Evolutionary conservation across 1,140 invertebrate species (phyloP).

Genomic region (Trinorchestia longiramus): DNA sequence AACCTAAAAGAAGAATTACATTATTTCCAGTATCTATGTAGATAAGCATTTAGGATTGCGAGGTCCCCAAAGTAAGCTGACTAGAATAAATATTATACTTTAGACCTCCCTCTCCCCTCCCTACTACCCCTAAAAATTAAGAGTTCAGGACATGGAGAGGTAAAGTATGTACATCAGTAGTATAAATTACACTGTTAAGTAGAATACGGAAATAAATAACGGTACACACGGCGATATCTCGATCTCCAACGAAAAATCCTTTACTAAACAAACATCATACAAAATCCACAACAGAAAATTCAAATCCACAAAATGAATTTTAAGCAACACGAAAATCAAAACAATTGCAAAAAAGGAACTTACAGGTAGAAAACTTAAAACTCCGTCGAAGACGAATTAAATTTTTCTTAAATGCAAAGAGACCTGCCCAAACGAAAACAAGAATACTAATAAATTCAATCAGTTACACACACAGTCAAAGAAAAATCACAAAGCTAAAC

Average conservation of each 20-base stretch:
- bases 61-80: neutral
- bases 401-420: neutral
- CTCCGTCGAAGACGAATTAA: neutral
- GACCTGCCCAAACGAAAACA: neutral
- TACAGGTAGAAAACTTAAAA: neutral
- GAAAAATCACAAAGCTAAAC: neutral
- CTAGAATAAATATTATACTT: no score
- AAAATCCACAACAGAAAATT: neutral
- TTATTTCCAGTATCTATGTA: neutral
- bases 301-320: neutral
- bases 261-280: neutral
- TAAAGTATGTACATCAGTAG: no score
- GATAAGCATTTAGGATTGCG: neutral
- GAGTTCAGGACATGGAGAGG: no score
- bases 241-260: no score
- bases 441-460: neutral
- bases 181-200: no score
- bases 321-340: neutral
- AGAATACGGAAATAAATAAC: no score
- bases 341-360: neutral
- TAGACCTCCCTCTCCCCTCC: no score
- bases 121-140: no score
- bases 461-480: neutral
- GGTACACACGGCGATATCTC: no score
- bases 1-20: no score